Percentiles rank a stretch among this genome's conserved stretches.
phyloP scores from a whole-genome alignment of 2,888 invertebrate genomes.

The Mimas tiliae region DNA sequence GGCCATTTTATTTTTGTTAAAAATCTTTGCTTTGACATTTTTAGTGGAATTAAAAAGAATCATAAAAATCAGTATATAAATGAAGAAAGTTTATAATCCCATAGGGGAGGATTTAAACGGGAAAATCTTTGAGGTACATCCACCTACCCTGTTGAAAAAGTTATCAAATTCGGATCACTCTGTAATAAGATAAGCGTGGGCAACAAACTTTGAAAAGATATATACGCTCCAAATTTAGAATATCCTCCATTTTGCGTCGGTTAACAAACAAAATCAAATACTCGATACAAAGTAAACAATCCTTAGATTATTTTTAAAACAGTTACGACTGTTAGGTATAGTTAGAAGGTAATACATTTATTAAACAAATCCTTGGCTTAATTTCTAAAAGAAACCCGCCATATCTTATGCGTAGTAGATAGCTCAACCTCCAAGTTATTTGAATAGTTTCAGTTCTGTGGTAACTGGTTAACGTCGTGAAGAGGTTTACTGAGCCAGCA shows the following conservation, averaged over 20 bases:
- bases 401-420: conserved; percentile 17
- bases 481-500: conserved; percentile 66
- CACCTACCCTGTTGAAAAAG: too few species aligned
- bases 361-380: neutral
- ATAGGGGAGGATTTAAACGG: too few species aligned
- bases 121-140: too few species aligned
- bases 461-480: conserved; percentile 68
- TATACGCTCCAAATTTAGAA: too few species aligned
- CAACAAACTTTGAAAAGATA: neutral
- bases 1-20: too few species aligned
- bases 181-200: neutral
- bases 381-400: conserved; percentile 23
- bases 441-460: conserved; percentile 72
- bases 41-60: too few species aligned
- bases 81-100: too few species aligned
- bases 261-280: neutral
- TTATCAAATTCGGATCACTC: too few species aligned
- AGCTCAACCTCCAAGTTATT: conserved; percentile 54
- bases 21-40: too few species aligned
- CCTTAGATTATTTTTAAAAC: neutral
- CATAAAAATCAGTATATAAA: too few species aligned
- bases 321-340: neutral
- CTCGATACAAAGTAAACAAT: neutral
- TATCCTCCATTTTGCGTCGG: too few species aligned
- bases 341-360: too few species aligned